Percentiles rank a stretch among this genome's conserved stretches.
These are phyloP conservation scores for Aplysina aerophoba DNA, from an alignment of 37 sponge, comb jelly and placozoan genomes.

Conservation along the genomic window DNA sequence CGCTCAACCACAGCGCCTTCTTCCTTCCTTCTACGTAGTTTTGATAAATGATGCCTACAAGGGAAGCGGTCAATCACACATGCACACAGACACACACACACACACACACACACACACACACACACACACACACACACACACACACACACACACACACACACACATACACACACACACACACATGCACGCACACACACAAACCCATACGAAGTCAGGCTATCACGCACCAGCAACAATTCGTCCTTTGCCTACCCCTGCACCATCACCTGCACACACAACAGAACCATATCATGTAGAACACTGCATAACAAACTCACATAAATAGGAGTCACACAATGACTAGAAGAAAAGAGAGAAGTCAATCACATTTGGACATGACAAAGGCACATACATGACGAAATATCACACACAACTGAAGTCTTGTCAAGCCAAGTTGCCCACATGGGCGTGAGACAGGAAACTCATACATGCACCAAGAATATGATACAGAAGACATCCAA, in stretches of 20 bases:
- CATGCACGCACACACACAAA: neutral
- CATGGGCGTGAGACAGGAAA: too few species aligned
- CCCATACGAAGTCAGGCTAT: neutral
- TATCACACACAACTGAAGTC: too few species aligned
- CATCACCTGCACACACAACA: constrained; percentile 86
- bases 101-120: neutral
- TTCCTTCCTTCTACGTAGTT: constrained; percentile 94
- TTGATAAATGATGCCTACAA: constrained; percentile 85
- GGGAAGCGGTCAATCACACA: neutral
- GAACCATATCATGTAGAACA: too few species aligned
- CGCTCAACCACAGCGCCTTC: constrained; percentile 93
- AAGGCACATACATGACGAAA: too few species aligned
- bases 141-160: too few species aligned
- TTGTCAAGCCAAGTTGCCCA: too few species aligned
- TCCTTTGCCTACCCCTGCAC: constrained; percentile 96
- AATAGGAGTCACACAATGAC: too few species aligned
- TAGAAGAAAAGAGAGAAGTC: too few species aligned
- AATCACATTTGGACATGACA: too few species aligned
- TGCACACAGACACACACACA: too few species aligned
- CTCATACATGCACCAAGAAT: neutral
- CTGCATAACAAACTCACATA: too few species aligned
- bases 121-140: too few species aligned
- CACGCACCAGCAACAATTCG: constrained; percentile 83
- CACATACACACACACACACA: neutral
- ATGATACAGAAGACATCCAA: neutral